Evolutionary conservation across 2,113 vertebrate genomes (phyloP).

Genomic region (Gopherus flavomarginatus): DNA sequence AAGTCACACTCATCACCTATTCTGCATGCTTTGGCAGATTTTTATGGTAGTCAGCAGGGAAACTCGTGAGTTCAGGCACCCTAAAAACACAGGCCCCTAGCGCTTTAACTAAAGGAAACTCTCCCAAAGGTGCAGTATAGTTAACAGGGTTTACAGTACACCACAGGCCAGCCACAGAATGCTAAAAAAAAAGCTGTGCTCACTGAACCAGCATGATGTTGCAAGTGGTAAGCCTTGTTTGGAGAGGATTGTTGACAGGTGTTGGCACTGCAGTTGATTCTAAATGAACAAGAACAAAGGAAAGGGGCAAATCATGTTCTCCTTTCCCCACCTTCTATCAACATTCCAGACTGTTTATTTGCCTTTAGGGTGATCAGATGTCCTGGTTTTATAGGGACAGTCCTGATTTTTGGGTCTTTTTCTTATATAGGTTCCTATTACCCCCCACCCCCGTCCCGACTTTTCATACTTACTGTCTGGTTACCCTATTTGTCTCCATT

Average conservation of each 20-base stretch:
- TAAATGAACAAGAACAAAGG: neutral
- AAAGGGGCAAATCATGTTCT: neutral
- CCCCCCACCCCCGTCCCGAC: too few relatives aligned
- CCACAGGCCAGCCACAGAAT: neutral
- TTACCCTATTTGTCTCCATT: neutral
- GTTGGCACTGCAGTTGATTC: neutral
- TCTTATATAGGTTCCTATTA: too few relatives aligned
- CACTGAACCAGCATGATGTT: neutral
- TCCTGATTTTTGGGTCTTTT: too few relatives aligned
- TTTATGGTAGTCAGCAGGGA: neutral
- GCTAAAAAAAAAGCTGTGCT: neutral
- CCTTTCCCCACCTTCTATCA: neutral
- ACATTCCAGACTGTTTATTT: neutral
- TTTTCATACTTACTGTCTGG: too few relatives aligned
- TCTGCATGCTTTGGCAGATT: neutral
- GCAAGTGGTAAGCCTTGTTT: neutral
- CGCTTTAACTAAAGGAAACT: neutral
- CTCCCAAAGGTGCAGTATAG: neutral
- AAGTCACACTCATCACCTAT: neutral
- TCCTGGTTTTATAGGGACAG: too few relatives aligned
- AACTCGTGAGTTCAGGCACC: neutral
- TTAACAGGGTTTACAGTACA: neutral
- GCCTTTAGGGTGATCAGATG: neutral
- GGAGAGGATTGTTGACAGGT: neutral
- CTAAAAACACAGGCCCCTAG: neutral